Evolutionary conservation across 2,113 vertebrate genomes (phyloP).

Genomic region (Hydrochoerus hydrochaeris): DNA sequence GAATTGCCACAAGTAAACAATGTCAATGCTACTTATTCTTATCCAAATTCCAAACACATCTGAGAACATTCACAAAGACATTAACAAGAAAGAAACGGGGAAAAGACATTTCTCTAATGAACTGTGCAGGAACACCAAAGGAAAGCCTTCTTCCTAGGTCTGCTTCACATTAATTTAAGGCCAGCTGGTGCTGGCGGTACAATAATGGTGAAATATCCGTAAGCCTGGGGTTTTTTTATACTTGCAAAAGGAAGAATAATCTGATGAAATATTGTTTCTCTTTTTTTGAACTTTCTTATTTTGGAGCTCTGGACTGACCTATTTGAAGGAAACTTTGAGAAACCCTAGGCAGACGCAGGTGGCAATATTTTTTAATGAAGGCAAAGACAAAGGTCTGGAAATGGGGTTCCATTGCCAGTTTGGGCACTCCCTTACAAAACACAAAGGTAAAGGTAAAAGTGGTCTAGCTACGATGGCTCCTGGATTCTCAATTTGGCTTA

Average conservation of each 20-base stretch:
- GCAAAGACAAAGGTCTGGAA: neutral
- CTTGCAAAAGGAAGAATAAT: neutral
- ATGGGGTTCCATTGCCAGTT: accelerated
- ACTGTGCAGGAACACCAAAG: neutral
- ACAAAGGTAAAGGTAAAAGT: neutral
- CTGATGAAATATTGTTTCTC: neutral
- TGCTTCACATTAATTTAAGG: neutral
- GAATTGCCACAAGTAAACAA: constrained; percentile 74
- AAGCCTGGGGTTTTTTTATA: neutral
- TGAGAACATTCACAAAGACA: constrained; percentile 46
- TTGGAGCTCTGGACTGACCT: neutral
- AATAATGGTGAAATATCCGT: neutral
- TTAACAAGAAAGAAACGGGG: neutral
- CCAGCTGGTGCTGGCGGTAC: neutral
- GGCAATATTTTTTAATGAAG: neutral
- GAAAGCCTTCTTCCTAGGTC: neutral
- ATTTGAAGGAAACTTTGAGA: neutral
- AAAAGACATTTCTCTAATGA: neutral
- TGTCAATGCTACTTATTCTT: constrained; percentile 63
- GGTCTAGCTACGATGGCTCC: neutral
- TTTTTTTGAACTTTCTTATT: constrained; percentile 16
- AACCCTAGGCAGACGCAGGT: neutral
- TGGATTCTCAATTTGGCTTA: neutral
- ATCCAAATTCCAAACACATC: constrained; percentile 42
- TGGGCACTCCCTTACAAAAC: neutral